Conservation (phyloP, 2,113 vertebrate species). For the Cygnus buccinator region DNA sequence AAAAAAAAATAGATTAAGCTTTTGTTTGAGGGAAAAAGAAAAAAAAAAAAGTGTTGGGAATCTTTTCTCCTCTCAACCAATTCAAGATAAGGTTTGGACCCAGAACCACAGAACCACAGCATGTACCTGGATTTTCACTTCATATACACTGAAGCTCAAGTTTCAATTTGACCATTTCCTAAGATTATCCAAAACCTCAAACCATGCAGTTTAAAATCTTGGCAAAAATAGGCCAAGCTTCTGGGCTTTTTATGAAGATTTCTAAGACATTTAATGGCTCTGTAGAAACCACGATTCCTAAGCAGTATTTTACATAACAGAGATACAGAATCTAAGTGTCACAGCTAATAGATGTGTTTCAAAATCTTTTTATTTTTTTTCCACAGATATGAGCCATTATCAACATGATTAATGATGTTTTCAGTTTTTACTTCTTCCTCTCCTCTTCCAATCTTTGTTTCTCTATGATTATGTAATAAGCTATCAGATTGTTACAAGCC, state of each 20-base stretch:
- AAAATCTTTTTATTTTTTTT: no score
- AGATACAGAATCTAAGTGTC: neutral
- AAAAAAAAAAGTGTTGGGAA: neutral
- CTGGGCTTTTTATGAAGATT: neutral
- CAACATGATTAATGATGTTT: neutral
- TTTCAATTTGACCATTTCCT: neutral
- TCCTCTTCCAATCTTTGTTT: neutral
- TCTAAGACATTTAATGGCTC: neutral
- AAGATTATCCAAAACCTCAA: neutral
- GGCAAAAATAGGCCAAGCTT: neutral
- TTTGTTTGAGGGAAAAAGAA: neutral
- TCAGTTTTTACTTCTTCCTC: neutral
- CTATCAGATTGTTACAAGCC: neutral
- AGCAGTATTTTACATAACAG: slow-evolving; percentile 1
- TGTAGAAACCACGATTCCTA: neutral
- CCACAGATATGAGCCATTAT: neutral
- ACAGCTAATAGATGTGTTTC: neutral
- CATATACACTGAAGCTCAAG: neutral
- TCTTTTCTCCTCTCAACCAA: neutral
- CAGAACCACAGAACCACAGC: neutral
- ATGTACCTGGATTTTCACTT: neutral
- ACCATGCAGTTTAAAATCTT: neutral
- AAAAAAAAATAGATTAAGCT: neutral
- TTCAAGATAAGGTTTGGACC: neutral
- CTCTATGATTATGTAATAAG: neutral